phyloP scores from a whole-genome alignment of 2,113 vertebrate species.

The Sander vitreus region DNA sequence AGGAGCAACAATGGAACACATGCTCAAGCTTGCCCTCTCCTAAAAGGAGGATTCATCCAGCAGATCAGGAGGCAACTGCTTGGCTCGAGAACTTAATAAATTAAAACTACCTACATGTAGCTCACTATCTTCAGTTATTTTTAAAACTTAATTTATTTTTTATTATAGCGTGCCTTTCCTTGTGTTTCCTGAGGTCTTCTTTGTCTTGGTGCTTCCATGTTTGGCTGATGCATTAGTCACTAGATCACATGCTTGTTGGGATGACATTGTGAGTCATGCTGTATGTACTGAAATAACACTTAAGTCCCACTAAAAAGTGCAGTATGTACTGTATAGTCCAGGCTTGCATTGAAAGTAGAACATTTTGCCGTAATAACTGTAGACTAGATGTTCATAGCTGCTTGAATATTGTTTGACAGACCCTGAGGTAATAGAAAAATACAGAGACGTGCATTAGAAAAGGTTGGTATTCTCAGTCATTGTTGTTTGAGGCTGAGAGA shows the following conservation, averaged over 20 bases:
- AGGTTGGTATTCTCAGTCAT: neutral
- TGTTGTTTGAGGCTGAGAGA: slow-evolving; percentile 28
- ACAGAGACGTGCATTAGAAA: neutral
- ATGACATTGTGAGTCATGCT: slow-evolving; percentile 48
- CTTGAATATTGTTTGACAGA: slow-evolving; percentile 20
- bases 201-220: slow-evolving; percentile 41
- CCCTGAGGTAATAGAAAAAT: neutral
- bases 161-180: slow-evolving; percentile 1
- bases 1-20: too few relatives aligned
- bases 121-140: slow-evolving; percentile 4
- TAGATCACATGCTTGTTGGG: slow-evolving; percentile 49
- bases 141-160: slow-evolving; percentile 8
- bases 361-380: neutral
- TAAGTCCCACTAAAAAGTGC: slow-evolving; percentile 1
- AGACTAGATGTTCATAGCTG: slow-evolving; percentile 3
- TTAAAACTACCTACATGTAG: neutral
- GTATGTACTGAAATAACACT: slow-evolving; percentile 46
- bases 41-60: too few relatives aligned
- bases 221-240: slow-evolving; percentile 60
- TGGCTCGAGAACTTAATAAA: too few relatives aligned
- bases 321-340: neutral
- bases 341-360: slow-evolving; percentile 2
- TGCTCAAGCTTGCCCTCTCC: too few relatives aligned
- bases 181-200: slow-evolving; percentile 9
- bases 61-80: too few relatives aligned